Evolutionary conservation across 1,140 invertebrate genomes (phyloP).

Genomic region (Polypedilum pembai): DNA sequence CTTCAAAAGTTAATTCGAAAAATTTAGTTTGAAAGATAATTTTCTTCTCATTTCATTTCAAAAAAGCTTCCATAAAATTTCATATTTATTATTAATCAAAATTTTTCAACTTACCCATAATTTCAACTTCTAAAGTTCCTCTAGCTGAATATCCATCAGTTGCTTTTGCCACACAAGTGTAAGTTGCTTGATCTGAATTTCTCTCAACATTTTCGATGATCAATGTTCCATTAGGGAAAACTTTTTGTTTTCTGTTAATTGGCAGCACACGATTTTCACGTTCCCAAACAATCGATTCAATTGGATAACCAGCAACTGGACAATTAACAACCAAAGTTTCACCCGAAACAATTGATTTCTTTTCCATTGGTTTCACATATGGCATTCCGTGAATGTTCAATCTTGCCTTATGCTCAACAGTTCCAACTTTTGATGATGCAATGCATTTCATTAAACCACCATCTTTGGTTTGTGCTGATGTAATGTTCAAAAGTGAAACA

Average conservation of each 20-base stretch:
- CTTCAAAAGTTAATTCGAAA: too few species aligned
- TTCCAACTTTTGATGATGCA: conserved; percentile 85
- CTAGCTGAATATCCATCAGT: conserved; percentile 80
- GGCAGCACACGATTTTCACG: conserved; percentile 66
- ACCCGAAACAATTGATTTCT: conserved; percentile 88
- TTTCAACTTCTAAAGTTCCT: conserved; percentile 82
- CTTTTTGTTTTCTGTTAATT: conserved; percentile 90
- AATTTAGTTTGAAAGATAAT: too few species aligned
- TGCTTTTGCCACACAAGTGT: conserved; percentile 88
- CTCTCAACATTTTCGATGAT: conserved; percentile 91
- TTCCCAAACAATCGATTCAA: conserved; percentile 90
- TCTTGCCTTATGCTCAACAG: conserved; percentile 74
- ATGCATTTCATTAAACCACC: conserved; percentile 89
- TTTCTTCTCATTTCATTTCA: too few species aligned
- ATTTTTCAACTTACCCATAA: conserved; percentile 76
- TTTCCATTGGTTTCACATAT: conserved; percentile 85
- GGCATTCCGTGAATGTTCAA: conserved; percentile 89
- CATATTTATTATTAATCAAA: not conserved
- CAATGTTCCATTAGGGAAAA: conserved; percentile 87
- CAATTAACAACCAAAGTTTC: conserved; percentile 82
- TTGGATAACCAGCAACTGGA: conserved; percentile 89
- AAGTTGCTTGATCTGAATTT: conserved; percentile 84
- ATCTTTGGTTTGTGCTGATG: conserved; percentile 83
- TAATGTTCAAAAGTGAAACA: conserved; percentile 88
- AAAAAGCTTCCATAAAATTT: not conserved